Conservation (phyloP, 2,888 invertebrate genomes). For the Eilema caniola region DNA sequence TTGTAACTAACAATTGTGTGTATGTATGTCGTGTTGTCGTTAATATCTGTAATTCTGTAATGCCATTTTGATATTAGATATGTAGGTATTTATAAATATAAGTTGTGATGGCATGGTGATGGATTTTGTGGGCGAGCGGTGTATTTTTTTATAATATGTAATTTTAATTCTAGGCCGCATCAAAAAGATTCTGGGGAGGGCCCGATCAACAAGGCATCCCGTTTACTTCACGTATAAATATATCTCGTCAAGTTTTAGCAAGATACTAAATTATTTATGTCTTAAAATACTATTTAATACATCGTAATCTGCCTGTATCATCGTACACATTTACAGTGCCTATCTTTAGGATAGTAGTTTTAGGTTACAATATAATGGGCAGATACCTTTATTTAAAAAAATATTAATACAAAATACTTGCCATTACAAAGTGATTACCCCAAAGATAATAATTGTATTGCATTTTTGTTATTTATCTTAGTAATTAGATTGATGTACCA, state of each 20-base stretch:
- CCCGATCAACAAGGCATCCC: neutral
- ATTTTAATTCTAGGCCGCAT: constrained; percentile 7
- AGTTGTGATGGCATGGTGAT: neutral
- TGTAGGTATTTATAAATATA: neutral
- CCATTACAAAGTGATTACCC: constrained; percentile 77
- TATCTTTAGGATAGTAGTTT: neutral
- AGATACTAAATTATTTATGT: constrained; percentile 9
- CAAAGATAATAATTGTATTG: constrained; percentile 71
- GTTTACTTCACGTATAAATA: neutral
- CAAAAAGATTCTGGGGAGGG: constrained; percentile 1
- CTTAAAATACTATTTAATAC: neutral
- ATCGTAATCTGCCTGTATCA: neutral
- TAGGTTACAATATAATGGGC: constrained; percentile 20
- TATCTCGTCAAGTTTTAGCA: constrained; percentile 3
- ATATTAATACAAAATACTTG: constrained; percentile 59
- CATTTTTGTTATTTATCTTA: constrained; percentile 63
- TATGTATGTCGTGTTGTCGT: neutral
- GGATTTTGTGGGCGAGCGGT: neutral
- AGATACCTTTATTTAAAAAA: constrained; percentile 24
- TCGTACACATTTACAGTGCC: neutral
- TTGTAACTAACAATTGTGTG: neutral
- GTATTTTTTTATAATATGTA: neutral
- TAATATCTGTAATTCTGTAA: neutral
- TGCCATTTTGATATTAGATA: neutral
- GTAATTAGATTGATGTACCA: constrained; percentile 46